Base-by-base conservation (phyloP, 1,140 invertebrate genomes). In the Drosophila teissieri region DNA sequence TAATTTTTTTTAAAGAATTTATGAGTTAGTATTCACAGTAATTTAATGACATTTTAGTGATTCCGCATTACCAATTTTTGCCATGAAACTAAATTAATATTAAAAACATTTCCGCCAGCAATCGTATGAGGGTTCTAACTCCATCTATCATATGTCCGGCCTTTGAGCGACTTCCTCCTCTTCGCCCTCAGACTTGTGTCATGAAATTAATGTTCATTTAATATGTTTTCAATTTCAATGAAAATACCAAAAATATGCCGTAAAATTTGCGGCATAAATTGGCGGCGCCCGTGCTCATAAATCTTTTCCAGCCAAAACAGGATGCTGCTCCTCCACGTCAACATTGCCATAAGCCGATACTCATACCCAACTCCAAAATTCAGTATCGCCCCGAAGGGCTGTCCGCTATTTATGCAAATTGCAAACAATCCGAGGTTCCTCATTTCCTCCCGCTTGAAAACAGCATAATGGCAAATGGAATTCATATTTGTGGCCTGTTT, bases 211-310 rank as follows among this genome's bases (percentile, higher is more conserved):
- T 86, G 84, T 73, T 70, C 63, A 68, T 88, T 86, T 86, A 86
- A 86, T 86, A 83, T 83, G 67, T 83, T 83, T 88, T 75, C 73
- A 86, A 88, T 83, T 56, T 69, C 65, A 77, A 88, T 88, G 61
- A 27, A 64, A 72, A 70, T 64, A 73, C 53, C 64, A 73, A 62
- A 79, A 79, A 75, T 78, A 67, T 69, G 77, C 69, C 70, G 75
- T 79, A 69, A 77, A 83, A 83, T 88, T 83, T 88, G 79, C 79
- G 83, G 79, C 75, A 76, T 65, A 80, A 80, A 83, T 89, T 88
- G 79, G 65, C 58, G 76, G 45, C 84, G 49, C 19, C 11, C 40
- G 22, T n/a, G 5, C 58, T 27, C 82, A 82, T 82, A 86, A 85
- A 85, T 82, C 83, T 78, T 74, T 64, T 7, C 12, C 53, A 53